Evolutionary conservation across 1,140 invertebrate species (phyloP).

Genomic region (Hetaerina americana): DNA sequence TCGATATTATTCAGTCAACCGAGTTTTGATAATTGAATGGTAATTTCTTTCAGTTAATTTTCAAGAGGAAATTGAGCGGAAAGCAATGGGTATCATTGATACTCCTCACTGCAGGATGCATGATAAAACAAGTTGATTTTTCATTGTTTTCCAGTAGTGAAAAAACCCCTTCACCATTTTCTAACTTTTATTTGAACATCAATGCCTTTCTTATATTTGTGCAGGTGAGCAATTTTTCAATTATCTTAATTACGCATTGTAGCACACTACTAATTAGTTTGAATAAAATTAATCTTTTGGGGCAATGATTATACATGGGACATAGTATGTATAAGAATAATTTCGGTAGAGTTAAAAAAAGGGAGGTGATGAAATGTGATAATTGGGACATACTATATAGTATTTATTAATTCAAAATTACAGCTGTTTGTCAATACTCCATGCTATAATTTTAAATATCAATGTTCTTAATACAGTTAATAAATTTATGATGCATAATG

Average conservation of each 20-base stretch:
- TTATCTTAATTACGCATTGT: constrained; percentile 57
- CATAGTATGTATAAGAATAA: too few species aligned
- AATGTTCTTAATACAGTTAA: too few species aligned
- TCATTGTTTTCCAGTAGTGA: constrained; percentile 2
- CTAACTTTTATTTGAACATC: constrained; percentile 42
- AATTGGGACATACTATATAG: too few species aligned
- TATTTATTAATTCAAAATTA: too few species aligned
- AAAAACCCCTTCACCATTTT: constrained; percentile 10
- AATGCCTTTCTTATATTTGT: constrained; percentile 58
- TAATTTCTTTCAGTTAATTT: constrained; percentile 51
- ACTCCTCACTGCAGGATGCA: constrained; percentile 77
- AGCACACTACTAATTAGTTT: too few species aligned
- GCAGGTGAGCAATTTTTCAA: constrained; percentile 27
- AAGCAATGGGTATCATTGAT: constrained; percentile 84
- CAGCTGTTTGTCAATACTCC: too few species aligned
- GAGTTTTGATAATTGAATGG: constrained; percentile 1
- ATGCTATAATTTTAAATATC: too few species aligned
- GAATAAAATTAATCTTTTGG: too few species aligned
- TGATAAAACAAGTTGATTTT: constrained; percentile 75
- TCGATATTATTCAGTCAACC: constrained; percentile 1
- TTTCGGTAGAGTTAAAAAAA: too few species aligned
- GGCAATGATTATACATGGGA: too few species aligned
- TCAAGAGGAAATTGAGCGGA: constrained; percentile 65
- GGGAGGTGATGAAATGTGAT: too few species aligned
- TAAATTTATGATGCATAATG: too few species aligned